Evolutionary conservation across 1,140 invertebrate genomes (phyloP), one percentile per base, ranked within the genome.

Genomic region (Sitophilus oryzae): DNA sequence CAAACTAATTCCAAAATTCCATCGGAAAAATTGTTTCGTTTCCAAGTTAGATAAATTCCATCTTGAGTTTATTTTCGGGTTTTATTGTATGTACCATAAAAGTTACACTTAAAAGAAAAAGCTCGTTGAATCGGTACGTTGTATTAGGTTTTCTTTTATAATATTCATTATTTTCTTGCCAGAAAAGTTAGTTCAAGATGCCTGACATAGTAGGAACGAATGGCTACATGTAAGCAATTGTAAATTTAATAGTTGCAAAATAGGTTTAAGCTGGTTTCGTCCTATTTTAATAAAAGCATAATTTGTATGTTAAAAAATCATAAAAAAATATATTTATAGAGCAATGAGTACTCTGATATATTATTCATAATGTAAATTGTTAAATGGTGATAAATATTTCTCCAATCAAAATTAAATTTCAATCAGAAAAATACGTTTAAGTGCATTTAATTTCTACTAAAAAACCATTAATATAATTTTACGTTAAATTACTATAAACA

Each of bases 71-170:
- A 66, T 69, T 58, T 69, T 67, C 56, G 67, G 66, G 3, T 67
- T 52, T 42, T 69, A 60, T 63, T 67, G 58, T 53, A 66, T 67
- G 63, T 69, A 67, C 59, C 67, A 67, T 47, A 69, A 66, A 54
- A 67, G 62, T 63, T 69, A 65, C 43, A 69, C 66, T 66, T 69
- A 62, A 62, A 44, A 14, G 19, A 11, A 6, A 30, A n/a, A n/a
- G n/a, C n/a, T n/a, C n/a, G n/a, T n/a, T n/a, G n/a, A n/a, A n/a
- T n/a, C n/a, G n/a, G n/a, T n/a, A n/a, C n/a, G n/a, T n/a, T n/a
- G n/a, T n/a, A n/a, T n/a, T n/a, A n/a, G 25, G 11, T 30, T 30
- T 30, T 30, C 25, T 5, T 30, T 30, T 30, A 30, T 30, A 6
- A 6, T 11, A 30, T 11, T 6, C 25, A 30, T 11, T 6, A 6